These are phyloP conservation scores for Nomada hirtipes DNA, from an alignment of 2,888 invertebrate species.

Conservation along the genomic window DNA sequence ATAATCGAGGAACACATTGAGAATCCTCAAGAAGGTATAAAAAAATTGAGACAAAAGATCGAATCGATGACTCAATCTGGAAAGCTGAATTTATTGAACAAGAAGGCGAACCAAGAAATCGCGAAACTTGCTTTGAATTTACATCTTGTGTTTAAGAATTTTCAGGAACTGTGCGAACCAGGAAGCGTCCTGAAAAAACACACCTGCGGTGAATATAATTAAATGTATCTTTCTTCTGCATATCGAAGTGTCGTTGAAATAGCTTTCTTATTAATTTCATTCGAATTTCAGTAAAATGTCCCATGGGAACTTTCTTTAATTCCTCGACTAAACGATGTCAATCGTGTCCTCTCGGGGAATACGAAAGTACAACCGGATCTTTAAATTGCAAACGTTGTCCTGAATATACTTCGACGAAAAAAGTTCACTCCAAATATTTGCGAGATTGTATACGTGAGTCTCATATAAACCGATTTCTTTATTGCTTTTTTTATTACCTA, in stretches of 20 bases:
- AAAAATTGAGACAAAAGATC: constrained; percentile 74
- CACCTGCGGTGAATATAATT: constrained; percentile 85
- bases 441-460: constrained; percentile 86
- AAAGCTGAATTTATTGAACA: constrained; percentile 71
- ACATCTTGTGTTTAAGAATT: constrained; percentile 73
- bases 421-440: constrained; percentile 83
- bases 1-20: constrained; percentile 75
- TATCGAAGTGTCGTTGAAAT: neutral
- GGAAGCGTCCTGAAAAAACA: constrained; percentile 86
- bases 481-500: too few relatives aligned
- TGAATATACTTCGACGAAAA: constrained; percentile 86
- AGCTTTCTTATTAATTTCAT: neutral
- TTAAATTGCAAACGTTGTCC: constrained; percentile 87
- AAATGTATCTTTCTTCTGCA: neutral
- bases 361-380: constrained; percentile 86
- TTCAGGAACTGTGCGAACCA: constrained; percentile 83
- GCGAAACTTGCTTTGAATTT: constrained; percentile 75
- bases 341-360: constrained; percentile 87
- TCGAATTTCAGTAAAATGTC: constrained; percentile 86
- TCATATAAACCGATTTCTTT: neutral
- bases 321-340: constrained; percentile 85
- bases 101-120: constrained; percentile 74
- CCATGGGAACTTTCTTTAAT: constrained; percentile 88
- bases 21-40: constrained; percentile 73
- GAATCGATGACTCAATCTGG: constrained; percentile 70